Base-by-base conservation (phyloP, 2,888 invertebrate genomes). In the Eremobia ochroleuca region DNA sequence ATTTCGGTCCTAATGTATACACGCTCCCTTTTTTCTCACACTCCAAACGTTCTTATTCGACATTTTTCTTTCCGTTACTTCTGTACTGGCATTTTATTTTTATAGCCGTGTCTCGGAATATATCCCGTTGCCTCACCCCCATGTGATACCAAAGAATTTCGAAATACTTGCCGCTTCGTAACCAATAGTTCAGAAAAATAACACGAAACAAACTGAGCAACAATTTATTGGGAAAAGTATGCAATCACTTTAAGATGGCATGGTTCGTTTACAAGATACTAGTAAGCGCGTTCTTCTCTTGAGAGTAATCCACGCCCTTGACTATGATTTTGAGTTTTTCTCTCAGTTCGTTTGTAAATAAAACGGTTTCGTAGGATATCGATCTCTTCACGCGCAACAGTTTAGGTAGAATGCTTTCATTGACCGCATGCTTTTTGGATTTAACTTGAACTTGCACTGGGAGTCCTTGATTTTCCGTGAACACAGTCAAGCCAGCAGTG, bases 11-110 rank as follows among this genome's bases (percentile, higher is more conserved):
- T 89, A 89, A 91, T 90, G 88, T 90, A 89, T 89, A 91, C 89
- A 88, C 81, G 87, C 72, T 85, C 87, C 90, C 88, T 89, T 89
- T 88, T 89, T 87, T 88, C 89, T 87, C 90, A 87, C 90, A 91
- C 91, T 92, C 90, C 89, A 87, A 91, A 90, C 91, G 93, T 94
- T 92, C 91, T 91, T 88, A 90, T 92, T 92, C 89, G 90, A 90
- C 91, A 92, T 94, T 94, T 92, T 92, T 92, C 89, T 88, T 91
- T 85, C 89, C 90, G 90, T 92, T 88, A 86, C 90, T 88, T 92
- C 88, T 91, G 92, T 91, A 89, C 91, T 87, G 87, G 90, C 90
- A 90, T 94, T 95, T 95, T 94, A 94, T 93, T 95, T 95, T 95
- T 94, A 94, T 93, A 90, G 88, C 87, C 85, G 87, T 92, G 91